Evolutionary conservation across 1,140 invertebrate species (phyloP).

Genomic region (Eupristina koningsbergeri): DNA sequence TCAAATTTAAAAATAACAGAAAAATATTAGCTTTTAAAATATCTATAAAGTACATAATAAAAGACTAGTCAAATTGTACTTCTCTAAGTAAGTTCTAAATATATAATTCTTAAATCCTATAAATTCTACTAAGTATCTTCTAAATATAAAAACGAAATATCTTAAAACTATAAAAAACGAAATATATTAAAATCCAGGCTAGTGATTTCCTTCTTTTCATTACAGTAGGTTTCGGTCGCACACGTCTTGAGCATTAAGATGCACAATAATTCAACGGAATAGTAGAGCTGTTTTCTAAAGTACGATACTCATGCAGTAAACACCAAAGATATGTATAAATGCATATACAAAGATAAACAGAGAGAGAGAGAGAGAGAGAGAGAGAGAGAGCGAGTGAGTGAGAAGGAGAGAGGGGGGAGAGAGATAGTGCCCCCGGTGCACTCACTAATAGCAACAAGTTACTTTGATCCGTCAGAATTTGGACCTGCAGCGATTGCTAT

Average conservation of each 20-base stretch:
- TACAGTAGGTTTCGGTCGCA: neutral
- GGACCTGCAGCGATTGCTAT: constrained; percentile 29
- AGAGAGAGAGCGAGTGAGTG: too few relatives aligned
- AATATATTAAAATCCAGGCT: neutral
- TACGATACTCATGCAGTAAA: neutral
- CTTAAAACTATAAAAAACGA: neutral
- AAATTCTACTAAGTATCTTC: neutral
- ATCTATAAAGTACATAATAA: neutral
- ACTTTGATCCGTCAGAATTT: constrained; percentile 60
- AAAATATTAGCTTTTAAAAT: neutral
- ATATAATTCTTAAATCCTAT: neutral
- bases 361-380: neutral
- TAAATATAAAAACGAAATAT: constrained; percentile 2
- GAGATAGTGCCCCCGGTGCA: neutral
- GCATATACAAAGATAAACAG: neutral
- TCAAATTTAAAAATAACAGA: too few relatives aligned
- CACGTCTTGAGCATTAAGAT: neutral
- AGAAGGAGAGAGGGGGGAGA: neutral
- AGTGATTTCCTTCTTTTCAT: neutral
- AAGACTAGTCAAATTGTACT: neutral
- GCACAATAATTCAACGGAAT: neutral
- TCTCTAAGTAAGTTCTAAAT: neutral
- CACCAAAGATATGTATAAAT: neutral
- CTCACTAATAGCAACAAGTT: constrained; percentile 63
- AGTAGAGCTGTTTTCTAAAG: neutral